Base-by-base conservation (phyloP, 2,797 vertebrate genomes). In the Neosilurus mollespiculum region DNA sequence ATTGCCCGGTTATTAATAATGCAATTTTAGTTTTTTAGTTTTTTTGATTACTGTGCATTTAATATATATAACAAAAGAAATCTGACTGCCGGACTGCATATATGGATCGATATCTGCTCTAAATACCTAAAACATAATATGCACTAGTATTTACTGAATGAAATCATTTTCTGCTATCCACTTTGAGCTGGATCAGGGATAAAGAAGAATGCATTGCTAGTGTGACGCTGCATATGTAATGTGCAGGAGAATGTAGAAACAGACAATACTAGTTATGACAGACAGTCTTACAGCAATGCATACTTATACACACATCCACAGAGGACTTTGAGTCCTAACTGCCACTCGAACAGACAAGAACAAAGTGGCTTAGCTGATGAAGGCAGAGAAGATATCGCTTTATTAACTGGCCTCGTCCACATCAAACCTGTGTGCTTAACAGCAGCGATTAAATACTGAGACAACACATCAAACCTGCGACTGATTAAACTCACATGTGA, bases 391-490 rank as follows among this genome's bases (percentile, higher is more conserved):
- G 93, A 94, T 94, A 92, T 90, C 85, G 92, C 92, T 94, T 93
- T 93, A 94, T 94, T 94, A 94, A 93, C 92, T 91, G 67, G 81
- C 89, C 87, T 83, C 87, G 92, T 94, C 93, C 94, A 94, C 94
- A 95, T 95, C 94, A 94, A 93, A 94, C 93, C 92, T 91, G 83
- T 82, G 92, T 91, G 89, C 91, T 90, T 62, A 87, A 88, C 89
- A 86, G 84, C 85, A 86, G 91, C 92, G 93, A 94, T 94, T 92
- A 93, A 93, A 94, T 92, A 91, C 90, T 87, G 91, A 94, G 93
- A 94, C 92, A 92, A 93, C 92, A 91, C 93, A 94, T 94, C 93
- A 94, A 93, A 93, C 93, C 91, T 90, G 88, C 91, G 91, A 86
- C 90, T 93, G 93, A 94, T 94, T 93, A 94, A 93, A 93, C 87